These are phyloP conservation scores for Pomacea canaliculata DNA, from an alignment of 2,888 invertebrate genomes.

Conservation along the genomic window DNA sequence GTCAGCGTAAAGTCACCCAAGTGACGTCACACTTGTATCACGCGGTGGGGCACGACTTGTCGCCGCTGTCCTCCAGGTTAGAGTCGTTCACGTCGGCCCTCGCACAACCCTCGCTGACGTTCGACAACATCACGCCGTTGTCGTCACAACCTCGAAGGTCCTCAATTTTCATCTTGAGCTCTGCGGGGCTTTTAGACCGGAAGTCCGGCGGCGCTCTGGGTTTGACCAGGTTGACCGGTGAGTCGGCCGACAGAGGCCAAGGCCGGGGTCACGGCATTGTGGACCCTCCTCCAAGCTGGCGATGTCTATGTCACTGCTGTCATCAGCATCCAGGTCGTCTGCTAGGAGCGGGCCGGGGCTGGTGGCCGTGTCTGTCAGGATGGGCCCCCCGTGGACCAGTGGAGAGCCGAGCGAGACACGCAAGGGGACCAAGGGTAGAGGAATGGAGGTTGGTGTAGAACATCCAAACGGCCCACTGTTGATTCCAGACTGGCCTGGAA, in stretches of 20 bases:
- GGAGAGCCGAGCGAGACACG: background rate
- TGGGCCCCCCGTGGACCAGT: constrained; percentile 1
- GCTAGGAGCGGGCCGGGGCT: constrained; percentile 22
- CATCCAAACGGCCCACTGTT: no score
- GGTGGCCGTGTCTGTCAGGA: constrained; percentile 33
- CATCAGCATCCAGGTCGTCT: constrained; percentile 1
- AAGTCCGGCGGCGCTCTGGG: background rate
- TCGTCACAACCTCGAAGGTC: no score
- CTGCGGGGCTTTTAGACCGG: background rate
- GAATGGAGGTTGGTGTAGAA: background rate
- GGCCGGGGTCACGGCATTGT: background rate
- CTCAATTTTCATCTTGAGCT: no score
- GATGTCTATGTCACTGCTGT: background rate
- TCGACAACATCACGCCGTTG: no score
- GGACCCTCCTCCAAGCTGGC: background rate
- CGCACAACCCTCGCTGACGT: no score
- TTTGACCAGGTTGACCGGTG: background rate
- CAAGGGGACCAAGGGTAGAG: background rate
- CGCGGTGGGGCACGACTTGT: no score
- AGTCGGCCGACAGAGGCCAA: background rate
- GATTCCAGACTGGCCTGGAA: no score
- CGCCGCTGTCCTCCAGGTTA: no score
- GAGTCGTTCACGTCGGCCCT: no score
- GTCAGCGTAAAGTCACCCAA: no score
- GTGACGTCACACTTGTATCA: no score